A percentile compares a stretch with the other conserved stretches of the same genome.
Evolutionary conservation across 2,113 vertebrate genomes (phyloP).

Genomic region (Colossoma macropomum): DNA sequence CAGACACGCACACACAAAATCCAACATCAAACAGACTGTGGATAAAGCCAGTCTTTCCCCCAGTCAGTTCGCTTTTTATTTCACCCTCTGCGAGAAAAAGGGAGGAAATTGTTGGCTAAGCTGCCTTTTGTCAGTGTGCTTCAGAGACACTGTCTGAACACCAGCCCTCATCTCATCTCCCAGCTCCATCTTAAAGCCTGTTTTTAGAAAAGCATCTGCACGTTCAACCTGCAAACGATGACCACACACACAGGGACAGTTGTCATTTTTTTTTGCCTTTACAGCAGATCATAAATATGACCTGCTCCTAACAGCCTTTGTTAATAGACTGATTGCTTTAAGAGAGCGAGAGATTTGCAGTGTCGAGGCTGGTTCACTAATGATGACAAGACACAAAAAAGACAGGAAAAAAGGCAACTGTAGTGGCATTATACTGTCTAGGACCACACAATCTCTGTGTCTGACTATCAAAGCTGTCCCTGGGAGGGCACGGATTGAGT

Average conservation of each 20-base stretch:
- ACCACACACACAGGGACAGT: constrained; percentile 1
- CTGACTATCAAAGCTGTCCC: constrained; percentile 40
- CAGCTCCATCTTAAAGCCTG: constrained; percentile 33
- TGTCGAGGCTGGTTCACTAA: neutral
- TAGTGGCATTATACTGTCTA: constrained; percentile 4
- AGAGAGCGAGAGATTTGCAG: neutral
- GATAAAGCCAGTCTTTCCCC: constrained; percentile 61
- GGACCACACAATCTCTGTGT: constrained; percentile 45
- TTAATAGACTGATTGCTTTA: neutral
- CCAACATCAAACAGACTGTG: constrained; percentile 50
- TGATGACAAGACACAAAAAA: neutral
- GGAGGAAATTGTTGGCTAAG: constrained; percentile 61
- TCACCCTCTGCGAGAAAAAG: constrained; percentile 50
- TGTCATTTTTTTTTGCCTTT: neutral
- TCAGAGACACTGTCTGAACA: constrained; percentile 48
- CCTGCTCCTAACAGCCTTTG: neutral
- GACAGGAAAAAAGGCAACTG: neutral
- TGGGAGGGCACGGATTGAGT: constrained; percentile 35
- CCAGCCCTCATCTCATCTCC: constrained; percentile 36
- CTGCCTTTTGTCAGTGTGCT: constrained; percentile 60
- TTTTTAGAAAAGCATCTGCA: constrained; percentile 20
- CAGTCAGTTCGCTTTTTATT: constrained; percentile 57
- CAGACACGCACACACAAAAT: constrained; percentile 45
- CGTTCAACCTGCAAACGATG: constrained; percentile 16
- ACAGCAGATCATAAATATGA: neutral